phyloP scores from a whole-genome alignment of 2,888 invertebrate genomes.

The Callosobruchus maculatus region DNA sequence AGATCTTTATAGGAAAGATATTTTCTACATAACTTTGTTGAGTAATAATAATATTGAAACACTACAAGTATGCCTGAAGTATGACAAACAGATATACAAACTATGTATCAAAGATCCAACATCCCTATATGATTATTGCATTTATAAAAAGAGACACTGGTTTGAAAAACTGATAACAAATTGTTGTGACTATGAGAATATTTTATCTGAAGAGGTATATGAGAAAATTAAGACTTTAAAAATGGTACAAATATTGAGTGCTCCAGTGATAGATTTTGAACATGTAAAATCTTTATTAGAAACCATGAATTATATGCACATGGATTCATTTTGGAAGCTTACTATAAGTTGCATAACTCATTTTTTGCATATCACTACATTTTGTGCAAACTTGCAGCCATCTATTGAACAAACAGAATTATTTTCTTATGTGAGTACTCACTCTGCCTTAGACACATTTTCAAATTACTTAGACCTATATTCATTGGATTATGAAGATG shows the following conservation, averaged over 20 bases:
- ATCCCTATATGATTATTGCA: conserved; percentile 38
- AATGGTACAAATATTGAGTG: conserved; percentile 34
- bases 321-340: conserved; percentile 35
- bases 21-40: conserved; percentile 34
- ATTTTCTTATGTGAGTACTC: conserved; percentile 21
- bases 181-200: conserved; percentile 17
- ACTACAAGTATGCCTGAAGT: conserved; percentile 28
- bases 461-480: conserved; percentile 31
- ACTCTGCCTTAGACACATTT: conserved; percentile 30
- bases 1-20: conserved; percentile 28
- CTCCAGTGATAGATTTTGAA: conserved; percentile 21
- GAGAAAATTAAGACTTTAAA: conserved; percentile 32
- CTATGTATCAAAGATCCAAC: conserved; percentile 34
- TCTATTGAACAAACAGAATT: conserved; percentile 18
- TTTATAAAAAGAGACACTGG: conserved; percentile 42
- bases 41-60: conserved; percentile 30
- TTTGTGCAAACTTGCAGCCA: conserved; percentile 27
- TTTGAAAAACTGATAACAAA: conserved; percentile 35
- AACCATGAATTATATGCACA: conserved; percentile 16
- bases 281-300: conserved; percentile 21
- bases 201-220: conserved; percentile 24
- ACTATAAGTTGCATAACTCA: conserved; percentile 35
- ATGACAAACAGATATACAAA: conserved; percentile 30
- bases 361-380: conserved; percentile 31
- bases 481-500: conserved; percentile 21